Conservation (phyloP, 2,797 vertebrate species). For the Pempheris klunzingeri region DNA sequence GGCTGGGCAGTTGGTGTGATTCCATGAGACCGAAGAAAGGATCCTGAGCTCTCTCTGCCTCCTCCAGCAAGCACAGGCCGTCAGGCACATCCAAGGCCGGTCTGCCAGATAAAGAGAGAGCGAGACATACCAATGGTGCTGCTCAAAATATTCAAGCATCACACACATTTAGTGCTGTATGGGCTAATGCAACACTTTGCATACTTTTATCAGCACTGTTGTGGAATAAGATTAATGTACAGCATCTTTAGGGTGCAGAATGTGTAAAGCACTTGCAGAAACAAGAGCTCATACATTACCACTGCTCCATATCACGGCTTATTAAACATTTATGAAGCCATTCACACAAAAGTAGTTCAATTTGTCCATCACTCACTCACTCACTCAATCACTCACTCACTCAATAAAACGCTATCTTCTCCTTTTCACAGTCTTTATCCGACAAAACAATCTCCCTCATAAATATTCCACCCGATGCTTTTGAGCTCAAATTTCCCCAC, state of each 20-base stretch:
- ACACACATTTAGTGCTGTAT: background rate
- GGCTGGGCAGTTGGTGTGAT: slow-evolving; percentile 81
- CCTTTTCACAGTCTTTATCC: slow-evolving; percentile 21
- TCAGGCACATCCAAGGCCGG: slow-evolving; percentile 81
- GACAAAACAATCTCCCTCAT: slow-evolving; percentile 40
- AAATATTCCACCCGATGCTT: slow-evolving; percentile 44
- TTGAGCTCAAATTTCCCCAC: slow-evolving; percentile 23
- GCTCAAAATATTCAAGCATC: background rate
- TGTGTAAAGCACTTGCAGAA: slow-evolving; percentile 8
- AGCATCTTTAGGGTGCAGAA: background rate
- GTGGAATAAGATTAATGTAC: background rate
- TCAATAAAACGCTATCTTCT: slow-evolving; percentile 31
- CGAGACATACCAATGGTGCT: background rate
- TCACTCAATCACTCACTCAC: slow-evolving; percentile 30
- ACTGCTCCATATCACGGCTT: slow-evolving; percentile 33
- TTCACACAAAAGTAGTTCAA: slow-evolving; percentile 35
- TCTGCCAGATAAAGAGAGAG: slow-evolving; percentile 57
- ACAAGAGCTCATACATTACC: slow-evolving; percentile 24
- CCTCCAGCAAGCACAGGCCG: slow-evolving; percentile 80
- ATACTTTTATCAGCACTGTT: background rate
- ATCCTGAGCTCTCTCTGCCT: slow-evolving; percentile 86
- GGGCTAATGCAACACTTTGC: background rate
- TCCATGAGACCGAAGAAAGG: slow-evolving; percentile 90
- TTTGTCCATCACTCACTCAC: slow-evolving; percentile 37
- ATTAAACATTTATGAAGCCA: slow-evolving; percentile 59